Evolutionary conservation across 1,140 invertebrate genomes (phyloP).

Genomic region (Carposina sasakii): DNA sequence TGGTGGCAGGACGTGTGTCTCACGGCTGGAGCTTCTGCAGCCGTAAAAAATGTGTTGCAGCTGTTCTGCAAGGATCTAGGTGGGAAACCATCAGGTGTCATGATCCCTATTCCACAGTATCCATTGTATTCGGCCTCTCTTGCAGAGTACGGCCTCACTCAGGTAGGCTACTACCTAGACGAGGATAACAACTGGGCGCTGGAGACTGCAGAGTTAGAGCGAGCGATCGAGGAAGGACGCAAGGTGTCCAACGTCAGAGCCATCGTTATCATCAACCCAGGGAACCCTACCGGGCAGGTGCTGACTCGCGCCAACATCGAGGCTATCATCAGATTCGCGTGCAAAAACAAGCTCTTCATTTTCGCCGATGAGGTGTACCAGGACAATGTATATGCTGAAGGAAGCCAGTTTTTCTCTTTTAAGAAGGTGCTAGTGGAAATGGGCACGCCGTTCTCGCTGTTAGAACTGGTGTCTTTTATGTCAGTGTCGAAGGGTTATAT

Average conservation of each 20-base stretch:
- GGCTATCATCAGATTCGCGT: conserved; percentile 92
- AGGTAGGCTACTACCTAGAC: conserved; percentile 93
- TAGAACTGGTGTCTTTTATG: conserved; percentile 95
- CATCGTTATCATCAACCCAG: conserved; percentile 97
- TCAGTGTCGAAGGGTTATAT: conserved; percentile 96
- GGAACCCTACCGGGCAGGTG: conserved; percentile 96
- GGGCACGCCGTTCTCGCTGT: conserved; percentile 13
- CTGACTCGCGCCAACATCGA: conserved; percentile 90
- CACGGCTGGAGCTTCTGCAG: neutral
- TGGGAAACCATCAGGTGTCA: conserved; percentile 64
- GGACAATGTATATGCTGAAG: conserved; percentile 92
- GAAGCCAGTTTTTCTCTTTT: conserved; percentile 91
- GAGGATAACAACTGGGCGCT: conserved; percentile 93
- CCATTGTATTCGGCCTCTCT: conserved; percentile 96
- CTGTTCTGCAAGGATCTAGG: neutral
- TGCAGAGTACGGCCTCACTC: conserved; percentile 87
- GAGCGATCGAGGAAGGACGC: conserved; percentile 81
- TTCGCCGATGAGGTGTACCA: conserved; percentile 97
- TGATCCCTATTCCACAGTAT: conserved; percentile 98
- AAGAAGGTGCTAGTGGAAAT: conserved; percentile 78
- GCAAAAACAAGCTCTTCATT: conserved; percentile 87
- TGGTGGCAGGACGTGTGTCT: neutral
- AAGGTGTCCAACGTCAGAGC: conserved; percentile 83
- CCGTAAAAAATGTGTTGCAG: neutral
- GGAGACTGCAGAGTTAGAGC: conserved; percentile 85